Base-by-base conservation (phyloP, 2,888 invertebrate genomes). In the Polyommatus iphigenia region DNA sequence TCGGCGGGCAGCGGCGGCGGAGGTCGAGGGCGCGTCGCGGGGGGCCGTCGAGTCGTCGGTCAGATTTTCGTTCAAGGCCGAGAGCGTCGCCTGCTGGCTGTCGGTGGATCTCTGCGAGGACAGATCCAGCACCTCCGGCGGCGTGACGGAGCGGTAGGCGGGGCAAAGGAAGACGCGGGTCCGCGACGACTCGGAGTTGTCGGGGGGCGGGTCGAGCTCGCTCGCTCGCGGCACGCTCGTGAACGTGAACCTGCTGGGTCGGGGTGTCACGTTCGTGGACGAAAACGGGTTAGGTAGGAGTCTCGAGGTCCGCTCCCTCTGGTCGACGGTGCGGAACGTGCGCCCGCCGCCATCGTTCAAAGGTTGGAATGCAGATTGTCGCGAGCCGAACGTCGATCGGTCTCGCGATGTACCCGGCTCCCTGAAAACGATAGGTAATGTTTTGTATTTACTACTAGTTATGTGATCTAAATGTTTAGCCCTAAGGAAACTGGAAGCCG, bases 271-370 rank as follows among this genome's bases (percentile, higher is more conserved):
- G 76, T 83, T 86, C 5, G 89, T 84, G 2, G 91, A 85, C 0
- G 92, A 92, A 81, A 93, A 93, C 2, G 92, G 92, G 81, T 92
- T 93, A 2, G 93, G 93, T 62, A 93, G 84, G 10, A 90, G 84
- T 79, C 93, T 85, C 24, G 88, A 85, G 1, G 87, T 85, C 59
- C 89, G 87, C 81, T 90, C 91, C 78, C 83, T 86, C 81, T 88
- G 87, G 41, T 89, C 88, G n/a, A 87, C 86, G 13, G 88, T 86
- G 78, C 89, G 85, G 78, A 88, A 87, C 3, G 89, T 84, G 67
- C 91, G 83, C 24, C 88, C 85, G 3, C 85, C 81, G n/a, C 79
- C 76, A 59, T 91, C 89, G 46, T 83, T 87, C 3, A 93, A 80
- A 2, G 91, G 93, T 79, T 92, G 91, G 82, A 93, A 94, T 59